Percentiles rank a stretch among this genome's conserved stretches.
Evolutionary conservation across 2,797 vertebrate species (phyloP).

Genomic region (Manis javanica): DNA sequence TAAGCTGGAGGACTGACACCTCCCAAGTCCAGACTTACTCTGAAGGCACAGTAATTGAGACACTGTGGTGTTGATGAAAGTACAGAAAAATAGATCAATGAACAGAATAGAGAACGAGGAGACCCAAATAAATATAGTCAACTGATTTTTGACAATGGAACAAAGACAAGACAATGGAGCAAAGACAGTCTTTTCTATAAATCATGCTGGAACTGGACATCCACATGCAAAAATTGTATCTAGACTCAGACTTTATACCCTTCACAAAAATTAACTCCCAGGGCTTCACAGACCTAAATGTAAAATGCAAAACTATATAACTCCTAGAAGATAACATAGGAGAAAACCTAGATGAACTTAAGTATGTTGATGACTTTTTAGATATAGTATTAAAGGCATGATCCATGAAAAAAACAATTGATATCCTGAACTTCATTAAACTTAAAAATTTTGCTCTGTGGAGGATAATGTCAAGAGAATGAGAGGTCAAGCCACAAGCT

Average conservation of each 20-base stretch:
- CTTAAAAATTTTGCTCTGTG: too few species aligned
- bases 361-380: too few species aligned
- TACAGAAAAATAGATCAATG: not conserved
- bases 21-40: not conserved
- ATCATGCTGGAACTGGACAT: not conserved
- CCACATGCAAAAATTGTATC: not conserved
- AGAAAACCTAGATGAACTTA: too few species aligned
- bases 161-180: not conserved
- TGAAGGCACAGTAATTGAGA: not conserved
- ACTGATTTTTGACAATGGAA: not conserved
- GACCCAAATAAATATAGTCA: not conserved
- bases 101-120: not conserved
- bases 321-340: not conserved
- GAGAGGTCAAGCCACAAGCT: not conserved
- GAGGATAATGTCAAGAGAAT: too few species aligned
- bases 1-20: not conserved
- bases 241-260: not conserved
- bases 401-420: not conserved
- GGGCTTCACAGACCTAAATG: not conserved
- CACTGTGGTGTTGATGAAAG: not conserved
- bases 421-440: too few species aligned
- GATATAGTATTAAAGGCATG: too few species aligned
- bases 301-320: not conserved
- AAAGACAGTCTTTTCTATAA: not conserved
- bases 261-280: not conserved